Evolutionary conservation across 2,888 invertebrate genomes (phyloP), one percentile per base, ranked within the genome.

Genomic region (Pyrochroa serraticornis): DNA sequence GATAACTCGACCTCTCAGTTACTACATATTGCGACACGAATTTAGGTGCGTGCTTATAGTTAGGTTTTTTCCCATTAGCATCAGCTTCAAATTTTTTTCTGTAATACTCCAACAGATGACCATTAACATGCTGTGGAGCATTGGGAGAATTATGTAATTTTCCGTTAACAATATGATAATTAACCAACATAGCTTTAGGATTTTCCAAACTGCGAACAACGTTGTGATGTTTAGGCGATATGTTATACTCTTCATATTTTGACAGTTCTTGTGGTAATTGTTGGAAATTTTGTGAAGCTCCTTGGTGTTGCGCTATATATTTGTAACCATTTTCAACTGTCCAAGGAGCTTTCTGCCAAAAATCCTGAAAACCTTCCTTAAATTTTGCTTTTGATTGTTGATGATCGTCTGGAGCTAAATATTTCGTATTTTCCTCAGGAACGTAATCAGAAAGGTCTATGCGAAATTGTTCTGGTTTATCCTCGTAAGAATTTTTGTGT

Each of bases 241-340:
- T 32, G 37, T 60, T 42, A 30, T 66, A 55, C 34, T 70, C 71
- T 49, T 71, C 68, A 33, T 70, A 64, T 35, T 64, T 68, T 0
- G 68, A 61, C 14, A 58, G 39, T 35, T 41, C 7, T 9, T 48
- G 44, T 14, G 52, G 31, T 31, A 41, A 42, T 10, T 49, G 32
- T 33, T 51, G 37, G 34, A 56, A 60, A 33, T 48, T 51, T 6
- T 43, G 3, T 3, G 22, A 5, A 22, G 5, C 22, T 5, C 3
- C 22, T 22, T 22, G 3, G 3, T 22, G 22, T 5, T 22, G 22
- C 22, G 22, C 22, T 22, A 73, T 57, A 48, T 67, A 75, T 53
- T 72, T 74, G 60, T 74, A 75, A n/a, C 75, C 74, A 49, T 68
- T 58, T 9, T 68, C 65, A 2, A 64, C 62, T 5, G 68, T 65